A percentile compares a stretch with the other conserved stretches of the same genome.
Evolutionary conservation across 2,888 invertebrate species (phyloP).

Genomic region (Protophormia terraenovae): DNA sequence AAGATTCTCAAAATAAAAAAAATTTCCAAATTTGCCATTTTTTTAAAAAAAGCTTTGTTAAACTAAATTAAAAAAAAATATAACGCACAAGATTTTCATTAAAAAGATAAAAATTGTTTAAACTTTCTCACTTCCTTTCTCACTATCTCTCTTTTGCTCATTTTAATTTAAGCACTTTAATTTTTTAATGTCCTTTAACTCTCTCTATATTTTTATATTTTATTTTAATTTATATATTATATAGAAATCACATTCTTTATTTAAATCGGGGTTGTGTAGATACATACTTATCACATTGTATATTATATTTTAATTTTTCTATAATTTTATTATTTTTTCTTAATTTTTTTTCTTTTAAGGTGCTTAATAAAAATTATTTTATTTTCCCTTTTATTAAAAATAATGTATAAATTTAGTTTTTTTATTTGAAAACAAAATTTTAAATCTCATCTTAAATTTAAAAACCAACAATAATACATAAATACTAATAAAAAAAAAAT

Average conservation of each 20-base stretch:
- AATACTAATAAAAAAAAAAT: slow-evolving; percentile 37
- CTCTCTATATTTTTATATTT: slow-evolving; percentile 13
- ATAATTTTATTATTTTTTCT: neutral
- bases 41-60: slow-evolving; percentile 29
- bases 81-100: slow-evolving; percentile 59
- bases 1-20: neutral
- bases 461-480: slow-evolving; percentile 20
- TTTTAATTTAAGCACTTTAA: slow-evolving; percentile 35
- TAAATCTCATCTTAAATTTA: slow-evolving; percentile 20
- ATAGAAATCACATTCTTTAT: slow-evolving; percentile 47
- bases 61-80: slow-evolving; percentile 44
- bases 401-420: slow-evolving; percentile 14
- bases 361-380: slow-evolving; percentile 44
- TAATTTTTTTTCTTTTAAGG: slow-evolving; percentile 29
- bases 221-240: slow-evolving; percentile 12
- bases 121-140: neutral
- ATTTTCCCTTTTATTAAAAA: neutral
- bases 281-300: slow-evolving; percentile 53
- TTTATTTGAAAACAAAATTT: slow-evolving; percentile 30
- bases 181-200: neutral
- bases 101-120: slow-evolving; percentile 8
- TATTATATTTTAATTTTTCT: slow-evolving; percentile 36
- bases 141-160: neutral
- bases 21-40: slow-evolving; percentile 41
- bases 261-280: slow-evolving; percentile 61